Evolutionary conservation across 2,888 invertebrate species (phyloP).

Genomic region (Pelosia muscerda): DNA sequence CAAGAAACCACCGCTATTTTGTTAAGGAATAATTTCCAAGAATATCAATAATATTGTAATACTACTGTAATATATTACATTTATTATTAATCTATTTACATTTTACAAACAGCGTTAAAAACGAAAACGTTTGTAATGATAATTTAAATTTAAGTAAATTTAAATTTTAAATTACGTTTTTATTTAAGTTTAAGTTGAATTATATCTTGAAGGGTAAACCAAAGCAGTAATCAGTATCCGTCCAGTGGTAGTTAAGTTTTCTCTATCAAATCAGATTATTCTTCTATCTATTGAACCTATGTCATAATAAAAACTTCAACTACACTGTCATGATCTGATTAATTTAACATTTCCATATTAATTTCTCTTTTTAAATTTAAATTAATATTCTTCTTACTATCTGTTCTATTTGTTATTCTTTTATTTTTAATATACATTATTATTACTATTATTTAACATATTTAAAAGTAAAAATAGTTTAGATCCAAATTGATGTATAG

Average conservation of each 20-base stretch:
- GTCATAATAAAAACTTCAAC: conserved; percentile 31
- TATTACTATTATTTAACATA: neutral
- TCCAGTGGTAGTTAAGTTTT: conserved; percentile 83
- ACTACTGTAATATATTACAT: too few species aligned
- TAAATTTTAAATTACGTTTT: conserved; percentile 38
- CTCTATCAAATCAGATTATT: conserved; percentile 43
- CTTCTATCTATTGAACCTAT: conserved; percentile 41
- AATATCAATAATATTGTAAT: conserved; percentile 8
- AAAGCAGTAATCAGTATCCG: conserved; percentile 87
- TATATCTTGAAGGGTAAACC: conserved; percentile 71
- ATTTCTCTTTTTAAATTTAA: conserved; percentile 27
- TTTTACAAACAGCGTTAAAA: conserved; percentile 4
- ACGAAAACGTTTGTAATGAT: conserved; percentile 10
- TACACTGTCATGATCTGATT: conserved; percentile 61
- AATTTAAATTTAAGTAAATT: conserved; percentile 17
- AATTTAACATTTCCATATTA: conserved; percentile 54
- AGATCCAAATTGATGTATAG: conserved; percentile 39
- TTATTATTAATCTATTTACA: neutral
- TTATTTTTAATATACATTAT: neutral
- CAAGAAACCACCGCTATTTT: conserved; percentile 61
- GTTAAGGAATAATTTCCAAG: conserved; percentile 22
- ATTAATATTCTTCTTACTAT: conserved; percentile 2
- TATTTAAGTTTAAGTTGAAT: conserved; percentile 41
- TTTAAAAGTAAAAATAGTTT: conserved; percentile 5
- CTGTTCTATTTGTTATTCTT: conserved; percentile 7